Percentiles rank a stretch among this genome's conserved stretches.
Evolutionary conservation across 2,797 vertebrate species (phyloP).

Genomic region (Adrianichthys oophorus): DNA sequence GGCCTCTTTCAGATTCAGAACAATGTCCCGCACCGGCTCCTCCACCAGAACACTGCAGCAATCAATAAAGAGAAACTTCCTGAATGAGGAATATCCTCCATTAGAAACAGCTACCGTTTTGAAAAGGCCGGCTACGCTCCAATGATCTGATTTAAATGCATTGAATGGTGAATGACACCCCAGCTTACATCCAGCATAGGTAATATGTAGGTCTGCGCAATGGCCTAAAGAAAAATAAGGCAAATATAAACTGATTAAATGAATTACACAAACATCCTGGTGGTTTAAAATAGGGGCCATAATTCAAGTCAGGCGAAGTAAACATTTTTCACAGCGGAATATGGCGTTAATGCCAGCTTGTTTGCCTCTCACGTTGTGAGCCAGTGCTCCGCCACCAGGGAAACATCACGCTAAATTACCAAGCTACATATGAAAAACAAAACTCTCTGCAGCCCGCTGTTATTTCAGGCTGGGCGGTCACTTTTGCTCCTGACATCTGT

Average conservation of each 20-base stretch:
- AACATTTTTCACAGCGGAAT: constrained; percentile 51
- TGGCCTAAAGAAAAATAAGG: constrained; percentile 50
- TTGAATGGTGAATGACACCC: constrained; percentile 56
- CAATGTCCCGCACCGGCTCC: constrained; percentile 27
- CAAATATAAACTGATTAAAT: constrained; percentile 60
- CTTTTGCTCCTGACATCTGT: neutral
- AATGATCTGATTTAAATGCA: constrained; percentile 69
- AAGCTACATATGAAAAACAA: constrained; percentile 22
- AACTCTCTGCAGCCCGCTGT: constrained; percentile 6
- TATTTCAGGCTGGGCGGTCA: neutral
- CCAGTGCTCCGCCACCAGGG: constrained; percentile 17
- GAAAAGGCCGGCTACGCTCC: constrained; percentile 30
- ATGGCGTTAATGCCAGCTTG: constrained; percentile 52
- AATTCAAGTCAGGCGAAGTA: constrained; percentile 55
- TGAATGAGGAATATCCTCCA: constrained; percentile 51
- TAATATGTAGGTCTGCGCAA: constrained; percentile 64
- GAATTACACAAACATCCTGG: constrained; percentile 58
- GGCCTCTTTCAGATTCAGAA: constrained; percentile 26
- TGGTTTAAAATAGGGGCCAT: constrained; percentile 52
- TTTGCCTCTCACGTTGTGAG: constrained; percentile 36
- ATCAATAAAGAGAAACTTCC: constrained; percentile 57
- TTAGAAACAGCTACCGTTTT: constrained; percentile 45
- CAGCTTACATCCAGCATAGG: constrained; percentile 48
- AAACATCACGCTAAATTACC: constrained; percentile 40
- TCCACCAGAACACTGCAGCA: constrained; percentile 33